Base-by-base conservation (phyloP, 2,797 vertebrate species). In the Sebastiscus albofasciatus region DNA sequence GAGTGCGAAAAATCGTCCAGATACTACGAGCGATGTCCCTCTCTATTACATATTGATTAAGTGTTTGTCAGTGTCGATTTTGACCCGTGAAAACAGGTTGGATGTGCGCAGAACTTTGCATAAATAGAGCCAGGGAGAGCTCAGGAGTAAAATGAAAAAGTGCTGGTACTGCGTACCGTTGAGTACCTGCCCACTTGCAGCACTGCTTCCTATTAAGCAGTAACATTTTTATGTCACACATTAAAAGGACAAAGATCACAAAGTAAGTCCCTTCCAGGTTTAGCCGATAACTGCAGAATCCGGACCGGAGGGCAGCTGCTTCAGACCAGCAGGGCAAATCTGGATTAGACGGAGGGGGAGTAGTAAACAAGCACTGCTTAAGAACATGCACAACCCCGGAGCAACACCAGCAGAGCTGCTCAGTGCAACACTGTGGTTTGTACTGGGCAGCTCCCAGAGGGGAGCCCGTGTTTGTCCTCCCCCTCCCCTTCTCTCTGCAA, bases 371-470 rank as follows among this genome's bases (percentile, higher is more conserved):
- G 67, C 36, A 22, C 20, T 76, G 61, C 56, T 87, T 76, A 55
- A 87, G 84, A 84, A 65, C 20, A 83, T 79, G 79, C 62, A 46
- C 64, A 68, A 70, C 74, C 90, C 75, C 36, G 20, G 52, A 76
- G 85, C 78, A 52, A 6, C 75, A 75, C 80, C 67, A 74, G 76
- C 58, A 73, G 86, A 77, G 75, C 83, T 60, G 80, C 72, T 80
- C 55, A 20, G 61, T 26, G 87, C 64, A 73, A 72, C 70, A 20
- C 68, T 79, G 66, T 59, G 75, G 76, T 81, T 81, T 80, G 83
- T 62, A 61, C 72, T 78, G 78, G 80, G 77, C 56, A 56, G 20
- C 64, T 87, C 86, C 83, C 81, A 71, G 64, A 80, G 85, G 84
- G 71, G 8, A 70, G 73, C 67, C 49, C 54, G 18, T 52, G 62